A percentile compares a stretch with the other conserved stretches of the same genome.
These are phyloP conservation scores for Oncorhynchus kisutch DNA, from an alignment of 2,113 vertebrate species.

Conservation along the genomic window DNA sequence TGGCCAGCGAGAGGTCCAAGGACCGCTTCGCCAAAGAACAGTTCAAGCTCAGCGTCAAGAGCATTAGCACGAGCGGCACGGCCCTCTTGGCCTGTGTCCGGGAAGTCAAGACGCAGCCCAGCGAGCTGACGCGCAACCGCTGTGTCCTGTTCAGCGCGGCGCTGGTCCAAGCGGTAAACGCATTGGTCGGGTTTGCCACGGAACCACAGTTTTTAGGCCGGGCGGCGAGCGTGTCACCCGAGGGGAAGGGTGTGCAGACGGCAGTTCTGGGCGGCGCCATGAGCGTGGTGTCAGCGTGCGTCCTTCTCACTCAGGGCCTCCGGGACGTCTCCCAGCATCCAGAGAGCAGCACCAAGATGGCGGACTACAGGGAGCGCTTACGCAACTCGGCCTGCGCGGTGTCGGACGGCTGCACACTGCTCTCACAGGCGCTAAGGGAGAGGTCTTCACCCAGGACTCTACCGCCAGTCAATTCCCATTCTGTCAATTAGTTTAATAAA, in stretches of 20 bases:
- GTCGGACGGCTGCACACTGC: conserved; percentile 94
- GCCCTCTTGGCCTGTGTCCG: conserved; percentile 93
- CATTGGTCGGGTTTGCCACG: conserved; percentile 94
- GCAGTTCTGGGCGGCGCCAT: conserved; percentile 96
- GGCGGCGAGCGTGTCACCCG: conserved; percentile 84
- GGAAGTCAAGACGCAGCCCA: conserved; percentile 91
- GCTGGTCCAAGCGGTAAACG: conserved; percentile 89
- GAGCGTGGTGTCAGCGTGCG: conserved; percentile 97
- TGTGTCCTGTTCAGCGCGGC: conserved; percentile 93
- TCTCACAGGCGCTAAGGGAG: conserved; percentile 97
- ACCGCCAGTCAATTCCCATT: conserved; percentile 95
- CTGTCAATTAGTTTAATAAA: conserved; percentile 87
- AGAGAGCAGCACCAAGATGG: conserved; percentile 91
- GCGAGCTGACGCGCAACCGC: conserved; percentile 87
- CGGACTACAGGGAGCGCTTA: conserved; percentile 92
- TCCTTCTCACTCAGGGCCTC: conserved; percentile 98
- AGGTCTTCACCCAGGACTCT: conserved; percentile 95
- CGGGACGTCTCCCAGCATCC: conserved; percentile 95
- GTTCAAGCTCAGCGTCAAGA: conserved; percentile 94
- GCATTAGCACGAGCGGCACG: conserved; percentile 93
- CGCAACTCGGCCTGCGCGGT: conserved; percentile 93
- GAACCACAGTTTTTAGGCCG: conserved; percentile 96
- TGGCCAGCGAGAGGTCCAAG: conserved; percentile 89
- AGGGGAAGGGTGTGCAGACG: conserved; percentile 96
- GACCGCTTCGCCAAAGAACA: conserved; percentile 95